These are phyloP conservation scores for Porites lutea DNA, from an alignment of 64 coral and sea anemone genomes.

Conservation along the genomic window DNA sequence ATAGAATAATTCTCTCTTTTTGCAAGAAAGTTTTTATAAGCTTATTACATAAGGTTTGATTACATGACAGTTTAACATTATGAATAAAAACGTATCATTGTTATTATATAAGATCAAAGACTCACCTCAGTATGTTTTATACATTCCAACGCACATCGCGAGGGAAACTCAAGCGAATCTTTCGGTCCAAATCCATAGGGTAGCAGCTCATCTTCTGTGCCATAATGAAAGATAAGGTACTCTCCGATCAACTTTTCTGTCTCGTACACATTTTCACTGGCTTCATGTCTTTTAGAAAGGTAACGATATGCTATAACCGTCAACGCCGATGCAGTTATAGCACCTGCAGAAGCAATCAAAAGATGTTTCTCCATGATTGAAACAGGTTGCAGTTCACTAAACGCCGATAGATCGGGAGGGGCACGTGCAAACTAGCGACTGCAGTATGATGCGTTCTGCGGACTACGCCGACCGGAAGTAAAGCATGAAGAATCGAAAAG, in stretches of 20 bases:
- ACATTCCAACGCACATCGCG: conserved; percentile 49
- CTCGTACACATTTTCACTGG: conserved; percentile 26
- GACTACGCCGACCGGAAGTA: no score
- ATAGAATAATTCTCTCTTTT: no score
- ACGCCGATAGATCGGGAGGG: not conserved
- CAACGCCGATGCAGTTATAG: conserved; percentile 39
- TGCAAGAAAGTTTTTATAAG: no score
- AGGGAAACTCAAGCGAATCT: conserved; percentile 45
- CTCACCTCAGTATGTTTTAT: conserved; percentile 54
- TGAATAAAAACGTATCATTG: no score
- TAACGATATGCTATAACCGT: conserved; percentile 23
- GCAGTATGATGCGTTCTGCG: no score
- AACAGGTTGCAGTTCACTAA: not conserved
- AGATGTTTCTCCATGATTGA: conserved; percentile 18
- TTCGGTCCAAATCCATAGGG: conserved; percentile 49
- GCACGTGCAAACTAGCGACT: no score
- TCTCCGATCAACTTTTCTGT: conserved; percentile 43
- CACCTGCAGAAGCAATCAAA: conserved; percentile 25
- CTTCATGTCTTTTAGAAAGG: not conserved
- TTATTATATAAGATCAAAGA: no score
- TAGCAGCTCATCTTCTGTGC: conserved; percentile 50
- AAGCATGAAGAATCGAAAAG: no score
- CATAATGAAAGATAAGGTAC: conserved; percentile 63
- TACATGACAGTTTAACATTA: no score
- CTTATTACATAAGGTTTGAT: no score